Percentiles rank a stretch among this genome's conserved stretches.
Evolutionary conservation across 2,113 vertebrate genomes (phyloP).

Genomic region (Zosterops lateralis): DNA sequence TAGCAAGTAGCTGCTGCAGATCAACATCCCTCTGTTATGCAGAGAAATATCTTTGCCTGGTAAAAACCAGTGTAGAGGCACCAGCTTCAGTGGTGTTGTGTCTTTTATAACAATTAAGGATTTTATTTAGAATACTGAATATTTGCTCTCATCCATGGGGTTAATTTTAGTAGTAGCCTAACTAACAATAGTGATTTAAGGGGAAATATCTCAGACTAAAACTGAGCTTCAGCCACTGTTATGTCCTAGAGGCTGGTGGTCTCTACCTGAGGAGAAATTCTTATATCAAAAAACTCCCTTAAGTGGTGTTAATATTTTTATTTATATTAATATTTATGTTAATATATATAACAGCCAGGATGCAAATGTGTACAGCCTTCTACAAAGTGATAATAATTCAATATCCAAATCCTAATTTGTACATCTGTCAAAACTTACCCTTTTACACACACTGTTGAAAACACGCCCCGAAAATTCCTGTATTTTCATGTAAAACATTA

Average conservation of each 20-base stretch:
- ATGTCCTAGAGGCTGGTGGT: background rate
- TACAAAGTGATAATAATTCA: background rate
- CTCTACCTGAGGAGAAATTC: background rate
- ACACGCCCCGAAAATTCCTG: background rate
- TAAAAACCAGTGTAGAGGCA: background rate
- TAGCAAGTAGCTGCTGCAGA: background rate
- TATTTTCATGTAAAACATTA: background rate
- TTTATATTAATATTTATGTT: background rate
- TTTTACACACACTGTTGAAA: background rate
- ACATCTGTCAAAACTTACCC: background rate
- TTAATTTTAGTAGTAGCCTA: background rate
- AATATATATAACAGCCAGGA: background rate
- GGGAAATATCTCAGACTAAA: background rate
- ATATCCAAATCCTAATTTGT: background rate
- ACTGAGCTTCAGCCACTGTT: rapidly evolving
- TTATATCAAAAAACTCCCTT: background rate
- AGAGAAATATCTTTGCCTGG: background rate
- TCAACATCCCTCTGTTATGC: background rate
- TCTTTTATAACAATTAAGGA: background rate
- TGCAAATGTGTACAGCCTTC: background rate
- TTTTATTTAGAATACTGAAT: background rate
- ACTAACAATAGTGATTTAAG: background rate
- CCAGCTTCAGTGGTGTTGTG: background rate
- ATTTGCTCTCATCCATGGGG: background rate
- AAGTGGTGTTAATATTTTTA: background rate